Base-by-base conservation (phyloP, 2,113 vertebrate species). In the Oreotrochilus melanogaster region DNA sequence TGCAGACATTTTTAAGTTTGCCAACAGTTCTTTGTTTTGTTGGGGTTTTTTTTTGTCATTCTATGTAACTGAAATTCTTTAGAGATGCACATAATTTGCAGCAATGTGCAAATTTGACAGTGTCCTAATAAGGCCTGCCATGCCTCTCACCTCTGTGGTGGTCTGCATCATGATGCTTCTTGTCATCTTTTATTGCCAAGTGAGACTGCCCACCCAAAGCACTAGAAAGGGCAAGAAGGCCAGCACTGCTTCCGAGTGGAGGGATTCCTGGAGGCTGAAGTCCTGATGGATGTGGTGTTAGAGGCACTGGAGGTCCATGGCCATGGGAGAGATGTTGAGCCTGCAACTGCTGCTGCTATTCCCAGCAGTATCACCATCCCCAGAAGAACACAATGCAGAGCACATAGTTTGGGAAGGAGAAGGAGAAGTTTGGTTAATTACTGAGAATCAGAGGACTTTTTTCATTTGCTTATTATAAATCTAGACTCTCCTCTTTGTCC, bases 101-200 rank as follows among this genome's bases (percentile, higher is more conserved):
- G 97, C 93, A 98, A 96, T 86, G 97, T 0, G 76, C 92, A 95
- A 89, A 96, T 80, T 0, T 94, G 79, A 85, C 43, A 96, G 67
- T 6, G 98, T 97, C 98, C 98, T 98, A 98, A 97, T 98, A 98
- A 92, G 97, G 98, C 95, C 98, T 98, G 96, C 97, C 97, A 78
- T 97, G 98, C 97, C 98, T 97, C 98, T 99, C 98, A 99, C 99
- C 99, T 99, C 99, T 99, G 97, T 99, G 98, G 98, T 99, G 99
- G 39, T 99, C 99, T 75, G 99, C 95, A 93, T 99, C 99, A 1
- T 99, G 98, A 94, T 99, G 98, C 96, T 99, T 99, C 98, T 99
- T 99, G 97, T 99, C 99, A 87, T 99, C 99, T 98, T 99, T 99
- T 96, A 99, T 98, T 84, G 96, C 95, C 97, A 99, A 98, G 97